Conservation (phyloP, 1,140 invertebrate species). For the Anoplophora glabripennis region DNA sequence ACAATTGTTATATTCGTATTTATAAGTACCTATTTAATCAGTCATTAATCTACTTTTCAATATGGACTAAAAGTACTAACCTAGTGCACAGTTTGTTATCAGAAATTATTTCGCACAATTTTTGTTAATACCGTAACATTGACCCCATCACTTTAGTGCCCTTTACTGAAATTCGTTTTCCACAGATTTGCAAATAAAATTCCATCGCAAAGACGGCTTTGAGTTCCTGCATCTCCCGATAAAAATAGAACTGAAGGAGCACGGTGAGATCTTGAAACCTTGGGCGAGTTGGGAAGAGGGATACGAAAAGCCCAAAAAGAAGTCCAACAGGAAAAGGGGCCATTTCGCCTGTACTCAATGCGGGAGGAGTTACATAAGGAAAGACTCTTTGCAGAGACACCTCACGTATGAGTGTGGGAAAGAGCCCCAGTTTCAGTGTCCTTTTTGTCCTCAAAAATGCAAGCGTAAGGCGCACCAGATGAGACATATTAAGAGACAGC, state of each 20-base stretch:
- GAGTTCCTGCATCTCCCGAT: slow-evolving; percentile 26
- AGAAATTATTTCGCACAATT: too few species aligned
- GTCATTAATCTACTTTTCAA: too few species aligned
- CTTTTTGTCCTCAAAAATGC: slow-evolving; percentile 66
- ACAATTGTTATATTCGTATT: too few species aligned
- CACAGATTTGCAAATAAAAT: not conserved
- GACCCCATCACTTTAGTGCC: too few species aligned
- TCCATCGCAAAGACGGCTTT: not conserved
- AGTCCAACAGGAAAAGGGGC: slow-evolving; percentile 46
- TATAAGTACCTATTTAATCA: too few species aligned
- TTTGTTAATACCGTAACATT: too few species aligned
- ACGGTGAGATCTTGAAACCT: slow-evolving; percentile 20
- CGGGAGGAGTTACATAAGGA: slow-evolving; percentile 62
- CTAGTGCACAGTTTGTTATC: too few species aligned
- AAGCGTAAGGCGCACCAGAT: slow-evolving; percentile 60
- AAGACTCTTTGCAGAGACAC: slow-evolving; percentile 64
- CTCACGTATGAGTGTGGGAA: slow-evolving; percentile 65
- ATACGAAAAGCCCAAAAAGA: slow-evolving; percentile 34
- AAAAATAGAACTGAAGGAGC: slow-evolving; percentile 38
- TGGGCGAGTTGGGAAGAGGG: slow-evolving; percentile 39
- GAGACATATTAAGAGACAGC: slow-evolving; percentile 58
- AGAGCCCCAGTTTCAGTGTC: slow-evolving; percentile 75
- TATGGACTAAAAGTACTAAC: too few species aligned
- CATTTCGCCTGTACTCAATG: slow-evolving; percentile 61
- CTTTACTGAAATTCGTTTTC: too few species aligned